Base-by-base conservation (phyloP, 2,113 vertebrate species). In the Chiloscyllium plagiosum region DNA sequence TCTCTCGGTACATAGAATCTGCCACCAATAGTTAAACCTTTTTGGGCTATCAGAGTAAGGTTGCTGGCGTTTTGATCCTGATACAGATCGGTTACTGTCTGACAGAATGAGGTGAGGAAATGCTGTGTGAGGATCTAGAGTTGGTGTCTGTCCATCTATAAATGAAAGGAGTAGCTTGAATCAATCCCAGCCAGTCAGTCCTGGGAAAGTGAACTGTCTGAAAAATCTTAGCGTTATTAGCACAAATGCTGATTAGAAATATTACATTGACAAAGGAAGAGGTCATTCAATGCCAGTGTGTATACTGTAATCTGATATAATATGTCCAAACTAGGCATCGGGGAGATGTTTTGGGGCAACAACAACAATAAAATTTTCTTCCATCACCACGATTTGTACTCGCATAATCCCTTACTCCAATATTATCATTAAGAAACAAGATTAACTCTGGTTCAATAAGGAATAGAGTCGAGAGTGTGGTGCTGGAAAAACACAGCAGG, bases 1-100 rank as follows among this genome's bases (percentile, higher is more conserved):
- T 17, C 96, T 78, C 10, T 3, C 13, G 12, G 96, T 96, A 80
- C 97, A 97, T 70, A 98, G 96, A 50, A 98, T 97, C 96, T 98
- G 98, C 2, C 98, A 98, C 96, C 98, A 98, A 96, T 97, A 96
- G 96, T 96, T 97, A 96, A 98, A 98, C 89, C 98, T 97, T 37
- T 96, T 95, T 19, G 96, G 97, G 10, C 96, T 96, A 24, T 98
- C 97, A 0, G 95, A 61, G 20, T 94, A 94, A 26, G 93, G 93
- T 13, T 94, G 93, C 66, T 42, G 66, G 22, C 22, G 93, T 4
- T 94, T 94, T 7, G 93, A 70, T 69, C 94, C 94, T 19, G 94
- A 76, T 37, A 95, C 94, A 52, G 24, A 72, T 12, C 42, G 37
- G 94, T 95, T 95, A 50, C 68, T 26, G 69, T 29, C 69, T 17